A percentile compares a stretch with the other conserved stretches of the same genome.
phyloP scores from a whole-genome alignment of 2,888 invertebrate species.

The Microchrysa polita region DNA sequence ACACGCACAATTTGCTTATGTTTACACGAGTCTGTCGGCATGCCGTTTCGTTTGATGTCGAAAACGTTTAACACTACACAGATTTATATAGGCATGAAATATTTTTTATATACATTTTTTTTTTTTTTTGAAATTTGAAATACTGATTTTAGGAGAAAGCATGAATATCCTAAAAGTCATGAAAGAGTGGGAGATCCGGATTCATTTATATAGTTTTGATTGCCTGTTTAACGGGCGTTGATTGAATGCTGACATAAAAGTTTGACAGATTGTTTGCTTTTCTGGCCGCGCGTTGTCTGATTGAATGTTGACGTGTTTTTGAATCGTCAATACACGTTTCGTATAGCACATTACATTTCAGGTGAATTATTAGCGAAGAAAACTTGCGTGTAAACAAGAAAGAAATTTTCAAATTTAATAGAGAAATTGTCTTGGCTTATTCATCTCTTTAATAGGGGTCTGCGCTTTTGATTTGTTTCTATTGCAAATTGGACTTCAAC shows the following conservation, averaged over 20 bases:
- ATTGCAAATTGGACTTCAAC: too few relatives aligned
- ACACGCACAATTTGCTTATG: conserved; percentile 43
- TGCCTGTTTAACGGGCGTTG: conserved; percentile 27
- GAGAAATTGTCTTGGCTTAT: too few relatives aligned
- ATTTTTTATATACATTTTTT: background rate
- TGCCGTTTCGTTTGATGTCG: conserved; percentile 48
- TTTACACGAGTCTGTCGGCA: conserved; percentile 49
- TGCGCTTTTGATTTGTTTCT: too few relatives aligned
- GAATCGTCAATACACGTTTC: background rate
- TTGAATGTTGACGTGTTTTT: conserved; percentile 30
- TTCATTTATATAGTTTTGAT: conserved; percentile 38
- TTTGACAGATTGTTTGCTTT: conserved; percentile 37
- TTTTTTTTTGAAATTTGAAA: background rate
- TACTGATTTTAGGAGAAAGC: conserved; percentile 4
- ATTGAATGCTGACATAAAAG: conserved; percentile 38
- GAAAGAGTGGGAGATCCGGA: conserved; percentile 2
- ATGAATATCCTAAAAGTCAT: too few relatives aligned
- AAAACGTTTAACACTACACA: conserved; percentile 47
- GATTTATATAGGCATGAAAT: conserved; percentile 41
- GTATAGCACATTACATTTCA: too few relatives aligned
- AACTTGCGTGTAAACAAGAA: too few relatives aligned
- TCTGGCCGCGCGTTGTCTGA: conserved; percentile 25
- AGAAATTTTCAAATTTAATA: too few relatives aligned
- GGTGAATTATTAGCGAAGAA: too few relatives aligned
- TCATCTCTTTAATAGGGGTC: too few relatives aligned